A percentile compares a stretch with the other conserved stretches of the same genome.
These are phyloP conservation scores for Megaustenia siamemsis DNA, from an alignment of 2,888 invertebrate genomes.

Conservation along the genomic window DNA sequence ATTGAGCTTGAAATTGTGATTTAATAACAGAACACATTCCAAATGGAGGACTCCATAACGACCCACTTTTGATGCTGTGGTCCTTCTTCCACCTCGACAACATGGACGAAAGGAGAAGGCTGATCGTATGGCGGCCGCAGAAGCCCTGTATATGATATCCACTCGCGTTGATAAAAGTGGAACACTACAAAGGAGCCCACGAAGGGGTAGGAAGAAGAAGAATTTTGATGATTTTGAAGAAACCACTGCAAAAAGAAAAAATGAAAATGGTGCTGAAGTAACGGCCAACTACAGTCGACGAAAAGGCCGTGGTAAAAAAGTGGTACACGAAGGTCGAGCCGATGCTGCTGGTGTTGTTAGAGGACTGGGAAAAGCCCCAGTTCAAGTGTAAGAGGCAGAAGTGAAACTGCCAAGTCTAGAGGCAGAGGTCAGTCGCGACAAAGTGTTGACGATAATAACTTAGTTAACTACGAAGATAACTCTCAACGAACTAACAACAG, in stretches of 20 bases:
- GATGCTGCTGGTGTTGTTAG: conserved; percentile 17
- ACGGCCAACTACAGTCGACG: background rate
- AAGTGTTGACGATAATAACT: background rate
- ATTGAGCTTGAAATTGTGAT: background rate
- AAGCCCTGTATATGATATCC: conserved; percentile 55
- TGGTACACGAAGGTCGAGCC: conserved; percentile 1
- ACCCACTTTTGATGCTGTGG: conserved; percentile 46
- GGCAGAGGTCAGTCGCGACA: background rate
- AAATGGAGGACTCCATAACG: conserved; percentile 50
- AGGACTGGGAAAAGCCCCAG: background rate
- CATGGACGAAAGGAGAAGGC: conserved; percentile 59
- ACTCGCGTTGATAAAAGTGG: conserved; percentile 47
- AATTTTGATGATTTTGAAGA: conserved; percentile 17
- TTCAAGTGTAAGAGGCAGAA: conserved; percentile 39
- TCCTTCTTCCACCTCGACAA: conserved; percentile 45
- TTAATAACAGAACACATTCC: conserved; percentile 17
- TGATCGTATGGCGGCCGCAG: conserved; percentile 57
- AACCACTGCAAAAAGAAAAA: background rate
- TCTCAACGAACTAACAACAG: background rate
- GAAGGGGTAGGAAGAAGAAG: conserved; percentile 32
- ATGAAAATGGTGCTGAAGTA: background rate
- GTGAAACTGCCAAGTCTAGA: background rate
- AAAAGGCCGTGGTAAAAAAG: conserved; percentile 40
- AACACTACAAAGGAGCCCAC: background rate
- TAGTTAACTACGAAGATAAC: background rate